A percentile compares a stretch with the other conserved stretches of the same genome.
These are phyloP conservation scores for Botrylloides violaceus DNA, from an alignment of 23 tunicate species.

Conservation along the genomic window DNA sequence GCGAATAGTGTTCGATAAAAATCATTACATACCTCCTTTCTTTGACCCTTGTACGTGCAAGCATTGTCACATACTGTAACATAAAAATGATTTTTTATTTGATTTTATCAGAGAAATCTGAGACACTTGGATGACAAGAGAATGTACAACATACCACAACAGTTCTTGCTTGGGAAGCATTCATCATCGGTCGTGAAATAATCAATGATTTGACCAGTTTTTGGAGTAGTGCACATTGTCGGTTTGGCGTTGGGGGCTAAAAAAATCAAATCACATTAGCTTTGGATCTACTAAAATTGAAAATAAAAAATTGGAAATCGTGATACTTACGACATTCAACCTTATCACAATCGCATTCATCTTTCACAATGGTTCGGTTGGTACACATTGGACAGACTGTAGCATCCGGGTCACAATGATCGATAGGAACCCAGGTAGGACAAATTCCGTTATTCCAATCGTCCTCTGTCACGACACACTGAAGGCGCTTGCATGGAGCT, in stretches of 20 bases:
- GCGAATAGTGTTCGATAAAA: no score
- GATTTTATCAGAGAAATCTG: no score
- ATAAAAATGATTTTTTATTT: no score
- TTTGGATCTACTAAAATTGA: not conserved
- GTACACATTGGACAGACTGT: slow-evolving; percentile 32
- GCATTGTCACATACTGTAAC: not conserved
- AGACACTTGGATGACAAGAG: no score
- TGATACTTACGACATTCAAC: slow-evolving; percentile 43
- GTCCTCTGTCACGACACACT: slow-evolving; percentile 35
- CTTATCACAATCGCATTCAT: slow-evolving; percentile 41
- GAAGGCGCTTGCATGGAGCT: slow-evolving; percentile 18
- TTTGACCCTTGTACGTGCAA: not conserved
- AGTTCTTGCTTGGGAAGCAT: slow-evolving; percentile 53
- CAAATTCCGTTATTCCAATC: slow-evolving; percentile 49
- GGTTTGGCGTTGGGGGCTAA: slow-evolving; percentile 32
- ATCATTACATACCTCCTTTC: not conserved
- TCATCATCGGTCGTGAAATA: slow-evolving; percentile 31
- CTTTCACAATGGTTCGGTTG: slow-evolving; percentile 33
- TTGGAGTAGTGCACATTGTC: slow-evolving; percentile 15
- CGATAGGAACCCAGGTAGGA: slow-evolving; percentile 9
- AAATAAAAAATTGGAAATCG: no score
- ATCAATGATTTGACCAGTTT: slow-evolving; percentile 22
- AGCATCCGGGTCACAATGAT: slow-evolving; percentile 20
- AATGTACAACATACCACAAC: slow-evolving; percentile 41
- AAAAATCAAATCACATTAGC: not conserved